A percentile compares a stretch with the other conserved stretches of the same genome.
Conservation (phyloP, 2,113 vertebrate genomes). For the Cricetomys ansorgei region DNA sequence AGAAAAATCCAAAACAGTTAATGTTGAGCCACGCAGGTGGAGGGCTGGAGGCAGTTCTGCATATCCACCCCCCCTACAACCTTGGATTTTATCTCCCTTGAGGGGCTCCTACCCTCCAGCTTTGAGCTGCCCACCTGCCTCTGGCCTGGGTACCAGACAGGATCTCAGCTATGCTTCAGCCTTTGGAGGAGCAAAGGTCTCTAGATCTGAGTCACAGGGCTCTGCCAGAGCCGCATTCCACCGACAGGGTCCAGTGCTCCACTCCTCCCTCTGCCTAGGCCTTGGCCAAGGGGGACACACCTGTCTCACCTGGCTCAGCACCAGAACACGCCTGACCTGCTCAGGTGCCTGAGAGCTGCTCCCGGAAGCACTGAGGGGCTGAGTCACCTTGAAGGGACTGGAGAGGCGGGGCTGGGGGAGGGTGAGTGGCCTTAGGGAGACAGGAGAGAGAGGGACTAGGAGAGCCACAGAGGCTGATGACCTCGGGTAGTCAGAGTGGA, state of each 20-base stretch:
- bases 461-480: not conserved
- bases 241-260: no score
- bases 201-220: not conserved
- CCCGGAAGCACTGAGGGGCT: not conserved
- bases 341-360: not conserved
- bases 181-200: not conserved
- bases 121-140: not conserved
- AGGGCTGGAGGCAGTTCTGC: no score
- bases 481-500: not conserved
- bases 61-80: not conserved
- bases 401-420: not conserved
- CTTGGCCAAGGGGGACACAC: not conserved
- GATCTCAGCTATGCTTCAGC: not conserved
- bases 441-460: not conserved
- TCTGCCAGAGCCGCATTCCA: not conserved
- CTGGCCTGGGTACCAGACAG: accelerated
- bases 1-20: not conserved
- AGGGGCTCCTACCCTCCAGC: no score
- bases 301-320: not conserved
- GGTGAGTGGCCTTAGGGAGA: not conserved
- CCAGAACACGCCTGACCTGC: not conserved
- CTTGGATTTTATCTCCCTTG: not conserved
- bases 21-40: not conserved
- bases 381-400: not conserved
- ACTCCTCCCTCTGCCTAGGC: not conserved